Percentiles rank a stretch among this genome's conserved stretches.
Conservation (phyloP, 2,113 vertebrate species). For the Caracal caracal region DNA sequence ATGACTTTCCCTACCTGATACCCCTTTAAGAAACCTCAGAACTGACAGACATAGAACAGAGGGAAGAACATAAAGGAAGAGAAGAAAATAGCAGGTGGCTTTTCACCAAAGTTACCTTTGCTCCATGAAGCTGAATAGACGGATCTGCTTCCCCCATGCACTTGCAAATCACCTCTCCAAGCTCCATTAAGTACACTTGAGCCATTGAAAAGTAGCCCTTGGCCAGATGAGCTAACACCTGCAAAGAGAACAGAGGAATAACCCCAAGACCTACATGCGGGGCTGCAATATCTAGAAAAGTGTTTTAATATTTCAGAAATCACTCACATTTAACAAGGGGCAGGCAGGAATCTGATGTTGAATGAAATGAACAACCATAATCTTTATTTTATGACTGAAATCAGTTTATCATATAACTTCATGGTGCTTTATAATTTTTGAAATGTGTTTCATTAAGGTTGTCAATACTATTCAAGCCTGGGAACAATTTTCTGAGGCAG, state of each 20-base stretch:
- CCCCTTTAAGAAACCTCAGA: not conserved
- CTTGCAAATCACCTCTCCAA: conserved; percentile 92
- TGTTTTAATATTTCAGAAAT: not conserved
- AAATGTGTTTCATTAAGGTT: not conserved
- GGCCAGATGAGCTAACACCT: conserved; percentile 96
- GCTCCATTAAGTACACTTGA: conserved; percentile 90
- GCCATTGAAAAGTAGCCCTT: conserved; percentile 93
- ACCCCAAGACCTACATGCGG: not conserved
- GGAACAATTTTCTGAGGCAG: not conserved
- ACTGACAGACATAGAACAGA: not conserved
- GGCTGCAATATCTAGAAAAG: not conserved
- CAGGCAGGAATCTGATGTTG: not conserved
- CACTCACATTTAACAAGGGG: not conserved
- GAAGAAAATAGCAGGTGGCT: not conserved
- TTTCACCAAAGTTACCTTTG: conserved; percentile 89
- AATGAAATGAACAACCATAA: not conserved
- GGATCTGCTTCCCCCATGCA: conserved; percentile 94
- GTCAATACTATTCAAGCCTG: not conserved
- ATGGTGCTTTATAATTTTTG: not conserved
- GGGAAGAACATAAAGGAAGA: not conserved
- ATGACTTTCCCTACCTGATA: not conserved
- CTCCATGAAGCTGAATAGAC: conserved; percentile 94
- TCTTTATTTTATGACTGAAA: conserved; percentile 25
- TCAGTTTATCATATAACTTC: not conserved
- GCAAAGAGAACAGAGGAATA: not conserved